These are phyloP conservation scores for Eonycteris spelaea DNA, from an alignment of 2,113 vertebrate species.

Conservation along the genomic window DNA sequence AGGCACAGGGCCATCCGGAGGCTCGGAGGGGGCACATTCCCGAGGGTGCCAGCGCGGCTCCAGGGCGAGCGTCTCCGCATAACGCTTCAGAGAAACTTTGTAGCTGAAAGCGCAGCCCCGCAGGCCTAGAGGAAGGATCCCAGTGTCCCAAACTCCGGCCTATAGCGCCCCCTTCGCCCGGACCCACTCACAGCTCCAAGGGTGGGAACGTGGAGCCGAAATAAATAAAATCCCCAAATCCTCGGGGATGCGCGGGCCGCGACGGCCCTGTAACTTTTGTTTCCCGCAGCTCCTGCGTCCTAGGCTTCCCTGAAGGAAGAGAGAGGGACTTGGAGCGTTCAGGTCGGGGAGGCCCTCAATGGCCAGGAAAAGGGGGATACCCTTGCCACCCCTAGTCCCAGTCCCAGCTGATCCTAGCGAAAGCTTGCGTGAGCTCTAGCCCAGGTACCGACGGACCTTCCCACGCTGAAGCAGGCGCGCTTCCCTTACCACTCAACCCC, in stretches of 20 bases:
- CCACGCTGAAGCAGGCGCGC: background rate
- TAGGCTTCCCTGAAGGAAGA: background rate
- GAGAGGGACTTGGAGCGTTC: background rate
- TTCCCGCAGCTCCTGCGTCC: background rate
- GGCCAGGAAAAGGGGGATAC: constrained; percentile 53
- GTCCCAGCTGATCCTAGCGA: background rate
- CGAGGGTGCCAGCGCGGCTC: background rate
- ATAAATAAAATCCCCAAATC: background rate
- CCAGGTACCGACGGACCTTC: background rate
- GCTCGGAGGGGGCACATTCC: constrained; percentile 28
- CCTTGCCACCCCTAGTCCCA: background rate
- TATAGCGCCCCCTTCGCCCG: constrained; percentile 68
- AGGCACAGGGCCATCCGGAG: background rate
- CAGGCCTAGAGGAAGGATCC: background rate
- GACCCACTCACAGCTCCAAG: constrained; percentile 6
- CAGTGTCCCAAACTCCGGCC: background rate
- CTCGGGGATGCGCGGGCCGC: background rate
- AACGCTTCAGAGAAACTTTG: constrained; percentile 55
- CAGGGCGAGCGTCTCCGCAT: background rate
- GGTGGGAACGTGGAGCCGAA: background rate
- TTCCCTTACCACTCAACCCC: background rate
- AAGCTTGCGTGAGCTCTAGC: constrained; percentile 15
- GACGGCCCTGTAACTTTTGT: background rate
- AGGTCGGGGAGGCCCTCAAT: background rate
- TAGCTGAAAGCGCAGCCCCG: background rate